Evolutionary conservation across 1,140 invertebrate species (phyloP), one percentile per base, ranked within the genome.

Genomic region (Drosophila melanica): DNA sequence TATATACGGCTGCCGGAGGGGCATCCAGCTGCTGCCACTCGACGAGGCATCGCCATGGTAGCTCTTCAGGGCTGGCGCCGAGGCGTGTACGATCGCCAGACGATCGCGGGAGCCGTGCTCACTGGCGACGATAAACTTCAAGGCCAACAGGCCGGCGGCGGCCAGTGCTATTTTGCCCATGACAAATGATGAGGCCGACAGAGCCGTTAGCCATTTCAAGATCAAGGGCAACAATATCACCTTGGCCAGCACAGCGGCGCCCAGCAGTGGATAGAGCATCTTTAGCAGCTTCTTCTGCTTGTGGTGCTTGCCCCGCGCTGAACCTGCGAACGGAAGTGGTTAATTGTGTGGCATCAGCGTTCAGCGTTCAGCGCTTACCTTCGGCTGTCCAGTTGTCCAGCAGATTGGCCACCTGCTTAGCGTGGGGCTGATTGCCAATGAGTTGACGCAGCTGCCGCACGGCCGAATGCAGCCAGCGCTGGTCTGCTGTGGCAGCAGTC

Each of bases 221-320:
- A 94, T 93, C n/a, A 95, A 85, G 1, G 95, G 95, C 54, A 95
- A 75, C 2, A 95, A 50, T 7, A 95, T 90, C 45, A 94, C 93
- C 76, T 95, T 95, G 4, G 95, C 94, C 11, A 95, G 81, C 11
- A 94, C 75, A 10, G 94, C 91, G 0, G 94, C 94, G 14, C 94
- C 78, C 12, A 95, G 79, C 42, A 95, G 53, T 0, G 95, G 94
- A 39, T 86, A 91, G 0, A 92, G 35, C 55, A 77, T 77, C 67
- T 91, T 92, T 4, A 78, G 39, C 8, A 90, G 48, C 54, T 90
- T 90, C 51, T 87, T 81, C 12, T 89, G 75, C 41, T 84, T 89
- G 33, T 63, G 66, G 12, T 70, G 68, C 48, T 84, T 90, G 39
- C 90, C 87, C 4, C 90, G 90, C 63, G 77, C 90, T 90, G 50